Evolutionary conservation across 2,888 invertebrate genomes (phyloP).

Genomic region (Emmelina monodactyla): DNA sequence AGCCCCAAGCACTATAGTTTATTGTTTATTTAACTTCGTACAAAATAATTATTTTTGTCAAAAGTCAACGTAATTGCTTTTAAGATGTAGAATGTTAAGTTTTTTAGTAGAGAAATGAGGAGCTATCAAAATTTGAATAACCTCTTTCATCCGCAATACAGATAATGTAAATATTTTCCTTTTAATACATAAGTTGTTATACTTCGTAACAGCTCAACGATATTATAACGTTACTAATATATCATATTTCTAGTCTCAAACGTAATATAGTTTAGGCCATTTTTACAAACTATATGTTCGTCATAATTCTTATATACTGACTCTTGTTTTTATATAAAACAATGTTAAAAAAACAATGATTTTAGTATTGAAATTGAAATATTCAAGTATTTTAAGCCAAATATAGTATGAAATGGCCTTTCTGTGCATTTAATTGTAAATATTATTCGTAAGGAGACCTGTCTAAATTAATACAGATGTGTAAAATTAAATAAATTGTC

Average conservation of each 20-base stretch:
- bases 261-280: too few relatives aligned
- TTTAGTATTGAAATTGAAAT: not conserved
- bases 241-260: constrained; percentile 36
- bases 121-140: constrained; percentile 23
- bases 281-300: constrained; percentile 15
- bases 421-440: constrained; percentile 57
- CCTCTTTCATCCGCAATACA: constrained; percentile 22
- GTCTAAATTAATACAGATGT: constrained; percentile 58
- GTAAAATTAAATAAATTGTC: constrained; percentile 65
- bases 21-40: too few relatives aligned
- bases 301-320: constrained; percentile 8
- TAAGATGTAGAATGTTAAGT: too few relatives aligned
- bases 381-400: constrained; percentile 1
- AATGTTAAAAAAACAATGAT: not conserved
- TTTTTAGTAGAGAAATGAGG: too few relatives aligned
- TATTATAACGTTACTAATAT: constrained; percentile 40
- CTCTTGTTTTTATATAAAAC: not conserved
- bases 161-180: constrained; percentile 44
- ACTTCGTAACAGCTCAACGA: constrained; percentile 60
- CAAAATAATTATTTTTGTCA: too few relatives aligned
- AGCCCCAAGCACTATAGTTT: too few relatives aligned
- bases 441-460: constrained; percentile 46
- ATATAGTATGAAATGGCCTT: constrained; percentile 28
- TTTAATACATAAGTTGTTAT: constrained; percentile 46
- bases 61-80: too few relatives aligned